A percentile compares a stretch with the other conserved stretches of the same genome.
Evolutionary conservation across 2,113 vertebrate genomes (phyloP).

Genomic region (Brachionichthys hirsutus): DNA sequence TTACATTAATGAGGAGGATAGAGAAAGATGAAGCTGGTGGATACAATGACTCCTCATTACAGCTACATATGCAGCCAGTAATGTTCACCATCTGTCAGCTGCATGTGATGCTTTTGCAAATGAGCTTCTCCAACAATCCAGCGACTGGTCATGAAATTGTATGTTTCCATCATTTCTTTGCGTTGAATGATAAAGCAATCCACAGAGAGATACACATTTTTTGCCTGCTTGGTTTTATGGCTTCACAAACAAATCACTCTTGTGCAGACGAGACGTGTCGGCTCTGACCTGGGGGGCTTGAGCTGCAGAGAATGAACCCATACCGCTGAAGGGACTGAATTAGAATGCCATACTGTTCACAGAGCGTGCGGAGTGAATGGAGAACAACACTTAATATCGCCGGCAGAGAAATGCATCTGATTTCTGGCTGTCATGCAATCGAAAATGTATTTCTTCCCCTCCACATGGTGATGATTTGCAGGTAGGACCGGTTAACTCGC

Average conservation of each 20-base stretch:
- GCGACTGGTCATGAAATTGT: constrained; percentile 1
- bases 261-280: constrained; percentile 51
- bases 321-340: constrained; percentile 59
- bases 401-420: constrained; percentile 61
- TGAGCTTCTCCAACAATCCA: constrained; percentile 7
- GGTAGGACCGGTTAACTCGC: constrained; percentile 37
- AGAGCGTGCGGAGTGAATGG: constrained; percentile 61
- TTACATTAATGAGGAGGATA: too few species aligned
- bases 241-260: constrained; percentile 57
- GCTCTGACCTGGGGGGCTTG: too few species aligned
- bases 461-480: constrained; percentile 52
- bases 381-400: constrained; percentile 57
- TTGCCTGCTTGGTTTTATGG: constrained; percentile 9
- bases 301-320: constrained; percentile 38
- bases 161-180: constrained; percentile 21
- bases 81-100: too few species aligned
- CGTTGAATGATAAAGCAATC: constrained; percentile 18
- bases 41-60: too few species aligned
- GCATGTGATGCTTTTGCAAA: constrained; percentile 9
- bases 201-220: constrained; percentile 16
- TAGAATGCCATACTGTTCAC: constrained; percentile 64
- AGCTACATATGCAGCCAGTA: too few species aligned
- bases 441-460: constrained; percentile 37
- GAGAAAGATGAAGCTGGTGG: too few species aligned
- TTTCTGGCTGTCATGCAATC: constrained; percentile 66